Conservation (phyloP, 2,113 vertebrate species). For the Prunella himalayana region DNA sequence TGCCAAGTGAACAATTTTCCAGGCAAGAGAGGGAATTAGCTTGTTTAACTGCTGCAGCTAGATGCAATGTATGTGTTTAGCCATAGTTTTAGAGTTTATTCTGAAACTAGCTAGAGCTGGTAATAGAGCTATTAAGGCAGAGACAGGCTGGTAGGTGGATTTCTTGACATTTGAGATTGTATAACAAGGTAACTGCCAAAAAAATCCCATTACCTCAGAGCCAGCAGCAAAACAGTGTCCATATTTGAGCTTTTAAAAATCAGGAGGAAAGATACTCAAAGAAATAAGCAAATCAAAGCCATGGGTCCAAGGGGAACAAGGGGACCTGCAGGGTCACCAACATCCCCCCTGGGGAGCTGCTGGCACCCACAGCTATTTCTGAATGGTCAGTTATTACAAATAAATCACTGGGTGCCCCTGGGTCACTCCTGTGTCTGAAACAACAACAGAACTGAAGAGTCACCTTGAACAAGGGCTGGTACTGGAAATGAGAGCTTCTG, state of each 20-base stretch:
- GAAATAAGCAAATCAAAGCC: neutral
- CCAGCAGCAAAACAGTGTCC: neutral
- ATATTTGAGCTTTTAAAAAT: neutral
- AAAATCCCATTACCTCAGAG: neutral
- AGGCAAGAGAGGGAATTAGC: neutral
- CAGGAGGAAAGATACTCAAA: neutral
- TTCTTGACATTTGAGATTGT: neutral
- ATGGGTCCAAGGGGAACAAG: rapidly evolving
- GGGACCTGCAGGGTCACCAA: neutral
- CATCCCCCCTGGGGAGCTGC: neutral
- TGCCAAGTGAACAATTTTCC: neutral
- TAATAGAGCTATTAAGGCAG: neutral
- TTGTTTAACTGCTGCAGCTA: neutral
- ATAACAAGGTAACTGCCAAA: neutral
- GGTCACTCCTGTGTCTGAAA: neutral
- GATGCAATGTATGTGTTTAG: neutral
- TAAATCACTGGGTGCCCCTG: neutral
- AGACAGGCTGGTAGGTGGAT: neutral
- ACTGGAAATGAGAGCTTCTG: rapidly evolving
- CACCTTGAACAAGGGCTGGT: neutral
- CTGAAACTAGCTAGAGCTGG: neutral
- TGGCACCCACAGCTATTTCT: rapidly evolving
- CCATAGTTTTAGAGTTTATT: neutral
- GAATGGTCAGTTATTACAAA: neutral
- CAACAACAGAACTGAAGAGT: neutral